Percentiles rank a stretch among this genome's conserved stretches.
Conservation (phyloP, 1,140 invertebrate genomes). For the Capitella teleta region DNA sequence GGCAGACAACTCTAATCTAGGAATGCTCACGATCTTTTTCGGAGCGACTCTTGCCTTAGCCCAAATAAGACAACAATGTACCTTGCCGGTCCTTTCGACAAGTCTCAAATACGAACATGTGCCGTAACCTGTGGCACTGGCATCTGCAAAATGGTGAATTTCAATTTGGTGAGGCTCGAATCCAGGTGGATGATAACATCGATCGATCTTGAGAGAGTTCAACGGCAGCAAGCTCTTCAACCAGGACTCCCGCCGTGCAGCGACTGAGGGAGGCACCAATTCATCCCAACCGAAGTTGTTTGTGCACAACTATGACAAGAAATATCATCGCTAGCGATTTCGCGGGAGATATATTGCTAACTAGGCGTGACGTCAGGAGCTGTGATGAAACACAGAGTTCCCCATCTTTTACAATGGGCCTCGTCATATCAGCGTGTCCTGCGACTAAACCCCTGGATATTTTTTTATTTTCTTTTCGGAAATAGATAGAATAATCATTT, state of each 20-base stretch:
- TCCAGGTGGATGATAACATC: background rate
- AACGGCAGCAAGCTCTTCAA: background rate
- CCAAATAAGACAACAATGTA: slow-evolving; percentile 1
- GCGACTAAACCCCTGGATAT: no score
- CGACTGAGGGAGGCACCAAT: background rate
- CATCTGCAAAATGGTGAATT: slow-evolving; percentile 14
- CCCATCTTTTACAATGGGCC: no score
- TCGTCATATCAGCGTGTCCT: no score
- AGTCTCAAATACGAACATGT: slow-evolving; percentile 10
- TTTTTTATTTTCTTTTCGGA: no score
- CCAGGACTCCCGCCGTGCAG: slow-evolving; percentile 1
- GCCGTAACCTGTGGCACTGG: slow-evolving; percentile 11
- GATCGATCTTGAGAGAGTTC: background rate
- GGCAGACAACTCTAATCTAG: slow-evolving; percentile 12
- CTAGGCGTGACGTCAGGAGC: no score
- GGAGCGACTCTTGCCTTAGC: slow-evolving; percentile 16
- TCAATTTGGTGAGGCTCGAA: background rate
- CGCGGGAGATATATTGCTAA: no score
- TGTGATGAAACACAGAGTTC: no score
- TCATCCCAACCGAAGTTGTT: slow-evolving; percentile 1
- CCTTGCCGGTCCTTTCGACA: background rate
- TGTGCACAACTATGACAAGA: background rate
- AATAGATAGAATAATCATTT: no score
- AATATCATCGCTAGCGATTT: no score
- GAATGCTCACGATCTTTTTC: slow-evolving; percentile 10